A percentile compares a stretch with the other conserved stretches of the same genome.
Conservation (phyloP, 2,113 vertebrate species). For the Entomyzon cyanotis region DNA sequence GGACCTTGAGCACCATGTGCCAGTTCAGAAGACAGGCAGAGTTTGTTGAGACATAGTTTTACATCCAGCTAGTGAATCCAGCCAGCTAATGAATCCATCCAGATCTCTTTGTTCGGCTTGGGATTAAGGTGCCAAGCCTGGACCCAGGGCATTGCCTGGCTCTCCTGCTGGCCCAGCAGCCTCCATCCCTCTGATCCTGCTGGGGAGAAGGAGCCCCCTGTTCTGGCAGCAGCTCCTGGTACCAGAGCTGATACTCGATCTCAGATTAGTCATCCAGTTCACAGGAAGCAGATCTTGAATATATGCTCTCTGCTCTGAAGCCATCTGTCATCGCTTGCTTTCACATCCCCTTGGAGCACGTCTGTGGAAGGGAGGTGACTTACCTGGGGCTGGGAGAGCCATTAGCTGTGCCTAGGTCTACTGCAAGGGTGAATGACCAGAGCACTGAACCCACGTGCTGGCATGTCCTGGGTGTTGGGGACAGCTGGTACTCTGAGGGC, state of each 20-base stretch:
- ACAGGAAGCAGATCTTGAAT: constrained; percentile 48
- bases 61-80: not conserved
- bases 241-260: constrained; percentile 32
- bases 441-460: rapidly evolving
- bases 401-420: not conserved
- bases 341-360: not conserved
- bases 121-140: not conserved
- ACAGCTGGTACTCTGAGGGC: not conserved
- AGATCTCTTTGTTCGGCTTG: not conserved
- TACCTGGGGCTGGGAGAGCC: not conserved
- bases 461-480: not conserved
- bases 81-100: not conserved
- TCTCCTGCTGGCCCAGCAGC: not conserved
- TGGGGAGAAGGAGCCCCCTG: not conserved
- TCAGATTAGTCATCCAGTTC: constrained; percentile 28
- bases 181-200: not conserved
- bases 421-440: rapidly evolving
- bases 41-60: not conserved
- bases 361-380: not conserved
- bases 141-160: not conserved
- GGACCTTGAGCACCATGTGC: not conserved
- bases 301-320: constrained; percentile 32
- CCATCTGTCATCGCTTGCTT: constrained; percentile 52
- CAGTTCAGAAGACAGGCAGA: not conserved
- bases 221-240: not conserved